Conservation (phyloP, 2,113 vertebrate species). For the Peromyscus californicus region DNA sequence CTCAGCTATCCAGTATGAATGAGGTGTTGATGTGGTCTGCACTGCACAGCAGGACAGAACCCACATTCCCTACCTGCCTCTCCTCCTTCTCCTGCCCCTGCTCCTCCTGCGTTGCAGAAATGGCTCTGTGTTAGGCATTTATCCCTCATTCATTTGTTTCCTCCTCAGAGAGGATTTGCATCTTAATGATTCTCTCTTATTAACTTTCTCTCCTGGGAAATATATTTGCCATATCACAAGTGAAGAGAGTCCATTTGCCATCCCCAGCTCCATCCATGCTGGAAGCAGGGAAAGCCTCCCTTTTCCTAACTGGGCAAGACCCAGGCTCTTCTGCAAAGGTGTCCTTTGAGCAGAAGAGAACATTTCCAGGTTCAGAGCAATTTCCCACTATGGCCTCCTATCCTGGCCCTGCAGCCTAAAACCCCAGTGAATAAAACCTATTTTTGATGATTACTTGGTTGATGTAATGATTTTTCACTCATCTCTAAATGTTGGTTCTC, state of each 20-base stretch:
- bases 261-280: neutral
- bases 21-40: neutral
- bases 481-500: constrained; percentile 18
- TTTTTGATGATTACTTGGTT: neutral
- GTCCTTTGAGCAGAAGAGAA: neutral
- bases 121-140: neutral
- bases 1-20: neutral
- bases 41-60: neutral
- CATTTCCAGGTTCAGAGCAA: neutral
- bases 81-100: neutral
- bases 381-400: neutral
- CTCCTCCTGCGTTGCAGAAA: neutral
- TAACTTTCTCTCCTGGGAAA: constrained; percentile 4
- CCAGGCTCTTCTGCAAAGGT: neutral
- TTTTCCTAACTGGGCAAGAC: neutral
- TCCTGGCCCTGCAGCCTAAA: neutral
- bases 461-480: constrained; percentile 15
- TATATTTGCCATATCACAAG: neutral
- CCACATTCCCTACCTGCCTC: neutral
- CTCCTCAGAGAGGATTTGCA: constrained; percentile 51
- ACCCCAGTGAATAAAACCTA: neutral
- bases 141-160: neutral
- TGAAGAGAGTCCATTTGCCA: constrained; percentile 14
- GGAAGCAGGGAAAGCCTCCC: neutral
- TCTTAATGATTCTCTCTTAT: constrained; percentile 51